phyloP scores from a whole-genome alignment of 2,797 vertebrate species.

The Coregonus ussuriensis region DNA sequence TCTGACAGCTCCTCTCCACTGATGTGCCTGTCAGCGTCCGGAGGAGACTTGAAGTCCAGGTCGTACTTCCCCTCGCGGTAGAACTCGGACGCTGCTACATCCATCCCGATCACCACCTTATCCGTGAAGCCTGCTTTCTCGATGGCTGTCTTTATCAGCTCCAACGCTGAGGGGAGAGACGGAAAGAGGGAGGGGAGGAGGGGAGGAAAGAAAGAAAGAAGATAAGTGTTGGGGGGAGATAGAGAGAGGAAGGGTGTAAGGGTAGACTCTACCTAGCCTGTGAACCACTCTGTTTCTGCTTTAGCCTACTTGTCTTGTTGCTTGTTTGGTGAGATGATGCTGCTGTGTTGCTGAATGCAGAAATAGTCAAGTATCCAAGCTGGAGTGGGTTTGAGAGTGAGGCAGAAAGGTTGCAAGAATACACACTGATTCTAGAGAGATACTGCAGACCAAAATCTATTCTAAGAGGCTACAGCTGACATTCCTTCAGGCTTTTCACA shows the following conservation, averaged over 20 bases:
- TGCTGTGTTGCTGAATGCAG: background rate
- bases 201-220: background rate
- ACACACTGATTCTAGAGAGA: background rate
- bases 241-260: background rate
- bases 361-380: background rate
- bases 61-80: slow-evolving; percentile 90
- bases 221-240: background rate
- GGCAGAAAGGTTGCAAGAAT: background rate
- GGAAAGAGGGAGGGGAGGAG: background rate
- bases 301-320: too few relatives aligned
- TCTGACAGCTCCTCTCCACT: slow-evolving; percentile 85
- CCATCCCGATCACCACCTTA: slow-evolving; percentile 94
- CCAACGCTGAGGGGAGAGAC: slow-evolving; percentile 77
- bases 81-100: slow-evolving; percentile 93
- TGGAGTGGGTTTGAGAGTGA: background rate
- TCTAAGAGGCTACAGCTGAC: background rate
- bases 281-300: background rate
- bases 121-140: slow-evolving; percentile 92
- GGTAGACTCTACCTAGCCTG: background rate
- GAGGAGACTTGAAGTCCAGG: slow-evolving; percentile 92
- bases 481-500: background rate
- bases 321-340: background rate
- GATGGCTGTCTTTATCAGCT: slow-evolving; percentile 90
- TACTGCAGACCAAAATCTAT: background rate
- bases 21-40: slow-evolving; percentile 86